Base-by-base conservation (phyloP, 2,888 invertebrate species). In the Tachina grossa region DNA sequence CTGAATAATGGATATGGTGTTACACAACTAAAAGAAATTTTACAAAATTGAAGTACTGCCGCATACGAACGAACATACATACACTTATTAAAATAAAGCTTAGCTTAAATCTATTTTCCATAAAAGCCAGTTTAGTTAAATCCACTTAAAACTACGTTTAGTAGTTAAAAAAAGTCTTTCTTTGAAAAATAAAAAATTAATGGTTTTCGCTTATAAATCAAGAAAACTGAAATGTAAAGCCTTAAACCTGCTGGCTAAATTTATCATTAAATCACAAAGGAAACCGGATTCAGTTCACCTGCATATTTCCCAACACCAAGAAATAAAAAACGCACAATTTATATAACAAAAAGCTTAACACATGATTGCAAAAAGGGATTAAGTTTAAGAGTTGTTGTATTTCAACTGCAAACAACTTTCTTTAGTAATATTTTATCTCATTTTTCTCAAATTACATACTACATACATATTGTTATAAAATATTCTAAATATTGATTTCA, bases 271-370 rank as follows among this genome's bases (percentile, higher is more conserved):
- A 65, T 78, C 71, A 39, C 69, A 49, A 81, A 69, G 69, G 63
- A 82, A 85, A 85, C 85, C 85, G 81, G 85, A 85, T 85, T 85
- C 57, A 69, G 49, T 65, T 85, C 85, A 85, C 75, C 85, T 85
- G 84, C 81, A 55, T 78, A 61, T 47, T 65, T 53, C 19, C 47
- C 11, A 45, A 45, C 45, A 16, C 9, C 8, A 43, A 74, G 75
- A n/a, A 43, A 45, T 45, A 72, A 13, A 78, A 43, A 19, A 51
- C 39, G n/a, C 66, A n/a, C n/a, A 59, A 41, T 80, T 84, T 76
- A 71, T 72, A 68, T 77, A 84, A 81, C 16, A 66, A 31, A 31
- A 31, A 57, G 69, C 13, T 66, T 13, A 49, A 72, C 14, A 53
- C 47, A 53, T 51, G 41, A 41, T 53, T 14, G 1, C 9, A 31